Base-by-base conservation (phyloP, 2,113 vertebrate genomes). In the Phocoena phocoena region DNA sequence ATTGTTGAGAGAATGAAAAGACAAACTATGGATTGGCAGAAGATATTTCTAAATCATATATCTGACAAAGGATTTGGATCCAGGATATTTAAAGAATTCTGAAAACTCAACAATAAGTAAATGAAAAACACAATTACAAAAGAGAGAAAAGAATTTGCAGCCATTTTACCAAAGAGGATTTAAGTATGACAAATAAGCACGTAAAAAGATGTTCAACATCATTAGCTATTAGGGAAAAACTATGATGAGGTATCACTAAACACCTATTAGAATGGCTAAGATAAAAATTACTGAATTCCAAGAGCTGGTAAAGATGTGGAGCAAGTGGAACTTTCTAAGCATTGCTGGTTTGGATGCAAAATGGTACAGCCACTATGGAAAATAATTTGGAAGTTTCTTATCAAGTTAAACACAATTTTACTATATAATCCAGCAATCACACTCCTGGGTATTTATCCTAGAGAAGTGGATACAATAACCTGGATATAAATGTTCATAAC, bases 61-160 rank as follows among this genome's bases (percentile, higher is more conserved):
- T 81, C 74, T 88, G 84, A 38, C 33, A 71, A 60, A 93, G 38
- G 71, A 62, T 33, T 94, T 94, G 63, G 38, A 94, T 88, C 13
- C 55, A 50, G 13, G 65, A 71, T 88, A 80, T 33, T 62, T 94
- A 94, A 94, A 94, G 50, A 80, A 88, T 71, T 80, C 65, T 93
- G 83, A 94, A 71, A 80, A 70, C 33, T 73, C 55, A 65, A 38
- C 28, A 53, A 76, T 31, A 38, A 62, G 33, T 62, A 80, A 88
- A 81, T 80, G 18, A 25, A 88, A 80, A 88, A 70, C 38, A 23
- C 53, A 63, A 62, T 80, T 62, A 80, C 20, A 58, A 81, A 79
- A 84, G 58, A 60, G 7, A 50, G 47, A 60, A 79, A n/a, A 93
- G 11, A 93, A 93, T 79, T 86, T 68, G 63, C 62, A 50, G 25